Conservation (phyloP, 2,113 vertebrate species). For the Lethenteron reissneri region DNA sequence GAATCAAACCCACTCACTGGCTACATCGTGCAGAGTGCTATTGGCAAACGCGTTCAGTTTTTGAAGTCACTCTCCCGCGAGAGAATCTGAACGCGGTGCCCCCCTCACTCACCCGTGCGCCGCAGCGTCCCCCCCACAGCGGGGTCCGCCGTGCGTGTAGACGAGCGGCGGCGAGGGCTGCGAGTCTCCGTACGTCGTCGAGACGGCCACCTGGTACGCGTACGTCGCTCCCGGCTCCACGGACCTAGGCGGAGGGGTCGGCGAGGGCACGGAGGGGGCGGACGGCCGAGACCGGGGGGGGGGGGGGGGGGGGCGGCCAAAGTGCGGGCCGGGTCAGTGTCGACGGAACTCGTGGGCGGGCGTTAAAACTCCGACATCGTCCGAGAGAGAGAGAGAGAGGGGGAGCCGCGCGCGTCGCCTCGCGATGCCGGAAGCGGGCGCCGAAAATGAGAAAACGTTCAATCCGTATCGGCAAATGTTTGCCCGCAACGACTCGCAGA, state of each 20-base stretch:
- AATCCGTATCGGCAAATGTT: too few species aligned
- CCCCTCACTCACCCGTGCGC: slow-evolving; percentile 34
- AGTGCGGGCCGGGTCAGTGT: background rate
- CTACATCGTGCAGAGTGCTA: too few species aligned
- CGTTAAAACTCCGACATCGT: background rate
- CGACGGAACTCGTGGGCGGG: background rate
- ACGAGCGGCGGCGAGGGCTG: slow-evolving; percentile 39
- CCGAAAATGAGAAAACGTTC: too few species aligned
- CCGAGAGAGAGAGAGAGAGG: too few species aligned
- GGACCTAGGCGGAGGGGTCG: slow-evolving; percentile 29
- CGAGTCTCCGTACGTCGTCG: slow-evolving; percentile 32
- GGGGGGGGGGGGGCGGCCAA: too few species aligned
- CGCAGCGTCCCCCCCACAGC: slow-evolving; percentile 53
- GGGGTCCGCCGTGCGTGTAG: slow-evolving; percentile 40
- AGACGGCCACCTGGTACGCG: slow-evolving; percentile 47
- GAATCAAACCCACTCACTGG: too few species aligned
- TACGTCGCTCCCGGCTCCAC: slow-evolving; percentile 37
- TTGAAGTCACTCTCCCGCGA: too few species aligned
- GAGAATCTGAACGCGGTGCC: too few species aligned
- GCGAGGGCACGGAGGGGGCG: background rate
- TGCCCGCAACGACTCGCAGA: too few species aligned
- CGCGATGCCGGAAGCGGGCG: too few species aligned
- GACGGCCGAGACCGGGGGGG: background rate
- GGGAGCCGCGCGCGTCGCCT: too few species aligned
- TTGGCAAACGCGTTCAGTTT: too few species aligned